A percentile compares a stretch with the other conserved stretches of the same genome.
These are phyloP conservation scores for Phenacoccus solenopsis DNA, from an alignment of 1,140 invertebrate species.

Conservation along the genomic window DNA sequence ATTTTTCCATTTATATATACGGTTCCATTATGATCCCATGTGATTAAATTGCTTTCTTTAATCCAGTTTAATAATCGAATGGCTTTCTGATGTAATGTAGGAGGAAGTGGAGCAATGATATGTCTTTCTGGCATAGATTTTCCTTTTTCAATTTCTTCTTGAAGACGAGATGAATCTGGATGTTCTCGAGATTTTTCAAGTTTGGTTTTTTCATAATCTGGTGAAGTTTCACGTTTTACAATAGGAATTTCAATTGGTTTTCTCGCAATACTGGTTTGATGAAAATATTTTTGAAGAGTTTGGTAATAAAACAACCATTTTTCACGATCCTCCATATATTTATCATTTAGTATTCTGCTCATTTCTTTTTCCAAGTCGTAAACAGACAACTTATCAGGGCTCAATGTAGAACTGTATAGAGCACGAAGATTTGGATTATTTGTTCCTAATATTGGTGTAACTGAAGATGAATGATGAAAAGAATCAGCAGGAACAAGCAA, in stretches of 20 bases:
- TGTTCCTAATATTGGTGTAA: neutral
- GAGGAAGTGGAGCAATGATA: too few species aligned
- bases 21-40: neutral
- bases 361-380: neutral
- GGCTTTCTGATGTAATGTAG: too few species aligned
- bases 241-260: neutral
- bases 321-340: neutral
- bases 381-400: too few species aligned
- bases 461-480: neutral
- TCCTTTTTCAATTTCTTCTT: too few species aligned
- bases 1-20: neutral
- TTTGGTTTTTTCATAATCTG: too few species aligned
- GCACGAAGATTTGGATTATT: neutral
- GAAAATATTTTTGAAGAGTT: neutral
- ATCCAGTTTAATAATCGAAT: too few species aligned
- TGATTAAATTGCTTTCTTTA: neutral
- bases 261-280: neutral
- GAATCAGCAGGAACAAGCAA: constrained; percentile 16
- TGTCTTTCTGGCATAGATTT: too few species aligned
- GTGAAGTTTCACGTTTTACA: too few species aligned
- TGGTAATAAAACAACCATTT: constrained; percentile 14
- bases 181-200: too few species aligned
- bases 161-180: too few species aligned
- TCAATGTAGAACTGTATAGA: too few species aligned
- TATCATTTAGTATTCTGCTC: neutral